Percentiles rank a stretch among this genome's conserved stretches.
Conservation (phyloP, 2,888 invertebrate genomes). For the Drosophila kambysellisi region DNA sequence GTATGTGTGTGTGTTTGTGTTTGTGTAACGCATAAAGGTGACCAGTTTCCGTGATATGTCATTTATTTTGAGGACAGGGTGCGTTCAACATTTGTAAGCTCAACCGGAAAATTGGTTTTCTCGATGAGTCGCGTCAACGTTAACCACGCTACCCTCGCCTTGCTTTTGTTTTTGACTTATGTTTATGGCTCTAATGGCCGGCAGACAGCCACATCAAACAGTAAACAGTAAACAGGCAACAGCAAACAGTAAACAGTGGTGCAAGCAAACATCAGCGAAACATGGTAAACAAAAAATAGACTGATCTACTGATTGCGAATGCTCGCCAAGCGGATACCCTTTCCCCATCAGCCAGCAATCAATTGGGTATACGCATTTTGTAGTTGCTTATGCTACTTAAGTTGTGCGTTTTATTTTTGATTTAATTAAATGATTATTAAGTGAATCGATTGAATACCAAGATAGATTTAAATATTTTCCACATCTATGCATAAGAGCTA, state of each 20-base stretch:
- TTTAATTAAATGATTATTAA: background rate
- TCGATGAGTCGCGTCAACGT: conserved; percentile 48
- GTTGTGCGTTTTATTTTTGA: background rate
- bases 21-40: conserved; percentile 69
- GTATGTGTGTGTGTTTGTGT: conserved; percentile 12
- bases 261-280: background rate
- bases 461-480: background rate
- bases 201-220: conserved; percentile 38
- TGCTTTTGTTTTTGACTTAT: conserved; percentile 43
- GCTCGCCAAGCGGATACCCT: background rate
- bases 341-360: background rate
- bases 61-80: conserved; percentile 67
- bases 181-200: conserved; percentile 45
- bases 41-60: conserved; percentile 75
- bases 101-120: conserved; percentile 81
- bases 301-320: conserved; percentile 1
- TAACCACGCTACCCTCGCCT: conserved; percentile 1
- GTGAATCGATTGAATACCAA: background rate
- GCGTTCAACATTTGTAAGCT: conserved; percentile 68
- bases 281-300: conserved; percentile 1
- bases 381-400: background rate
- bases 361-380: background rate
- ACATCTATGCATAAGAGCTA: background rate
- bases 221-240: conserved; percentile 18
- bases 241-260: background rate